Evolutionary conservation across 2,113 vertebrate species (phyloP).

Genomic region (Passer montanus): DNA sequence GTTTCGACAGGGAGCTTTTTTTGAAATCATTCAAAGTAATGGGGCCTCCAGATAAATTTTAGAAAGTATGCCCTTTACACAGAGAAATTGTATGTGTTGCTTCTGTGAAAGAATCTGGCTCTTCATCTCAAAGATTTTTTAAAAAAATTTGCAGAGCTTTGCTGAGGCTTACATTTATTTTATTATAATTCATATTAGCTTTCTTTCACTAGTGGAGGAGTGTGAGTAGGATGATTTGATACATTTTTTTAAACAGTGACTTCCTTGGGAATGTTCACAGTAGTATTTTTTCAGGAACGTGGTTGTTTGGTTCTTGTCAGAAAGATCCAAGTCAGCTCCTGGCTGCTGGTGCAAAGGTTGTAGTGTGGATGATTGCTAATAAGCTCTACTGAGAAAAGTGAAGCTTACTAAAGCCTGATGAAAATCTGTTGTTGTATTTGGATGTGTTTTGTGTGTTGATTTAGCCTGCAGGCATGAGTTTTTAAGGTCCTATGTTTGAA

Average conservation of each 20-base stretch:
- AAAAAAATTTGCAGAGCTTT: not conserved
- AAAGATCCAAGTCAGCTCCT: not conserved
- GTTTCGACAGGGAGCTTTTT: not conserved
- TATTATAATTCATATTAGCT: not conserved
- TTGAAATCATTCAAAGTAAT: not conserved
- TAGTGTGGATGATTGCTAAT: not conserved
- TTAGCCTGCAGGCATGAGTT: not conserved
- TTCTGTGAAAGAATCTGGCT: not conserved
- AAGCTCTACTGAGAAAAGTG: not conserved
- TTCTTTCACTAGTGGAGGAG: not conserved
- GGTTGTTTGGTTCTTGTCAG: not conserved
- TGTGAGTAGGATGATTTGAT: not conserved
- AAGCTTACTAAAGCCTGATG: not conserved
- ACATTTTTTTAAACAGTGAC: not conserved
- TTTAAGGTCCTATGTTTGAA: not conserved
- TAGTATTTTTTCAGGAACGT: not conserved
- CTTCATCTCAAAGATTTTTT: not conserved
- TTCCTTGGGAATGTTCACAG: not conserved
- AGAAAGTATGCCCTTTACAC: not conserved
- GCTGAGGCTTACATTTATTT: not conserved
- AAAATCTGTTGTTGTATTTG: not conserved
- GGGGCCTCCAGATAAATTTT: not conserved
- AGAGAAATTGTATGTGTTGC: not conserved
- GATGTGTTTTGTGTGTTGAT: not conserved
- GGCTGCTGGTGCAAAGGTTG: not conserved